A percentile compares a stretch with the other conserved stretches of the same genome.
Conservation (phyloP, 1,140 invertebrate genomes). For the Mya arenaria region DNA sequence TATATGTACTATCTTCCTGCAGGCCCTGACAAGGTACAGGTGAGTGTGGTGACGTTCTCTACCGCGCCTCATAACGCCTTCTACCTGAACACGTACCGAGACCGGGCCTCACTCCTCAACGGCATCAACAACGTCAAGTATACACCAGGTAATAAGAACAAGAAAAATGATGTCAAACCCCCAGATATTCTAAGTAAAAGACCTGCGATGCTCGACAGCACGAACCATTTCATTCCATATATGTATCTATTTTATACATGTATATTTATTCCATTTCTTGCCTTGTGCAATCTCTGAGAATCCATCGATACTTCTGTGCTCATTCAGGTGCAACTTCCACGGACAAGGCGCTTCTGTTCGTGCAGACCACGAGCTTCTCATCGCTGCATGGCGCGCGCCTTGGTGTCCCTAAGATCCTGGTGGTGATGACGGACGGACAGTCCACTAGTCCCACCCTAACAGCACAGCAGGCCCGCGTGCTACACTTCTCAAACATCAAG, state of each 20-base stretch:
- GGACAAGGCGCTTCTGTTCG: constrained; percentile 52
- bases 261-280: background rate
- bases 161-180: background rate
- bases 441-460: constrained; percentile 1
- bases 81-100: constrained; percentile 25
- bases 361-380: constrained; percentile 50
- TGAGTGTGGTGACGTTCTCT: constrained; percentile 32
- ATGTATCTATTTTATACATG: background rate
- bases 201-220: background rate
- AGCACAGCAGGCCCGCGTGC: background rate
- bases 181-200: background rate
- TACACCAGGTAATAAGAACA: constrained; percentile 26
- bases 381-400: constrained; percentile 51
- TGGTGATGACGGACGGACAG: constrained; percentile 67
- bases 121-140: constrained; percentile 14
- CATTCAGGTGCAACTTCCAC: constrained; percentile 55
- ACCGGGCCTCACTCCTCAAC: constrained; percentile 1
- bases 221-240: background rate
- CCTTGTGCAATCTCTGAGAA: background rate
- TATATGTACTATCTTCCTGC: background rate
- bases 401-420: constrained; percentile 57
- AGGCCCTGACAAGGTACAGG: constrained; percentile 37
- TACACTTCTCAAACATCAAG: constrained; percentile 29
- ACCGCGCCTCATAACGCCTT: constrained; percentile 26
- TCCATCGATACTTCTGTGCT: background rate